Evolutionary conservation across 2,797 vertebrate species (phyloP), one percentile per base, ranked within the genome.

Genomic region (Loriculus beryllinus): DNA sequence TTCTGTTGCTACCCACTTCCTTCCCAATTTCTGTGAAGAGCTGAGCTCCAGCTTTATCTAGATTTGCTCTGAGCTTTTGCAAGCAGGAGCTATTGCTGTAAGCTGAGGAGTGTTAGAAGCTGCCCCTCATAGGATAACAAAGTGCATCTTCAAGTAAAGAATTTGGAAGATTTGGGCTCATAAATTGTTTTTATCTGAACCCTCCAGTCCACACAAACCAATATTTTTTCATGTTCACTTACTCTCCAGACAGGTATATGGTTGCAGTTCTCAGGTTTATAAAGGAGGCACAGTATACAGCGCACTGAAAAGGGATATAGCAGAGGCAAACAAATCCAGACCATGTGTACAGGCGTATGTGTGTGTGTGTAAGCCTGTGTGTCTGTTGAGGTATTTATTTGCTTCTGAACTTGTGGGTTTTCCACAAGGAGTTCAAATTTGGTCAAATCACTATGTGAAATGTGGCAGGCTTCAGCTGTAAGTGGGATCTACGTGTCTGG

Each of bases 171-270:
- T 96, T 95, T 97, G 91, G 68, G 60, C 86, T 93, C 95, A 95
- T 96, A 96, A 96, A 96, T 97, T 96, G 90, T 96, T 96, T 97
- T 96, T 96, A 94, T 96, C 94, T 91, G 92, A 96, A 92, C 95
- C 91, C 95, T 93, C 72, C 81, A 88, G 92, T 93, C 81, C 70
- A 67, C 94, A 95, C 91, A 92, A 95, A 78, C 88, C 83, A 93
- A 93, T 96, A 97, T 96, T 96, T 94, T 95, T 96, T 96, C 95
- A 92, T 95, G 93, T 96, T 97, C 93, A 76, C 83, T 95, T 95
- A 94, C 89, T 95, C 67, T 96, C 59, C 81, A 95, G 92, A 95
- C 95, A 96, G 95, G 86, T 96, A 96, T 96, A 96, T 96, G 82
- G 92, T 94, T 94, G 92, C 90, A 88, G 91, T 96, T 95, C 81